Conservation (phyloP, 2,888 invertebrate genomes). For the Clivina fossor region DNA sequence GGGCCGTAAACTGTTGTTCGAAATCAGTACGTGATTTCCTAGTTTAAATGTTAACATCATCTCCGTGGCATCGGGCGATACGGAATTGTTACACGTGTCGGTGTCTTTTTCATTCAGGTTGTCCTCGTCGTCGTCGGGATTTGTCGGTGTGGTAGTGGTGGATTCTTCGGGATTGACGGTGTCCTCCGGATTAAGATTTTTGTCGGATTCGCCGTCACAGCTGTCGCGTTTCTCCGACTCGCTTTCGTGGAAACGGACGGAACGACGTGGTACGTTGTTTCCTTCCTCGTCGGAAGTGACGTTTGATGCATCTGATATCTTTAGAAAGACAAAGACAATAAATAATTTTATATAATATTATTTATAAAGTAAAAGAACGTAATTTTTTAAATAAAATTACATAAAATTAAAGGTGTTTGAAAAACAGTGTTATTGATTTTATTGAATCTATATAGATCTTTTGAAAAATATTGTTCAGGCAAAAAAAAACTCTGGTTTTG, state of each 20-base stretch:
- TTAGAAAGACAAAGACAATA: neutral
- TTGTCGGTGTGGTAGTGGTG: constrained; percentile 43
- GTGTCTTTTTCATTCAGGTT: constrained; percentile 43
- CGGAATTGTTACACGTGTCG: constrained; percentile 40
- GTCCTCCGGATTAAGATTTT: constrained; percentile 34
- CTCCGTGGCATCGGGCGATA: constrained; percentile 53
- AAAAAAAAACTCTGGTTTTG: too few relatives aligned
- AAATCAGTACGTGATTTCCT: constrained; percentile 58
- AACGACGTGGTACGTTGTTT: constrained; percentile 61
- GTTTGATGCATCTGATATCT: constrained; percentile 69
- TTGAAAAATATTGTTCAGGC: too few relatives aligned
- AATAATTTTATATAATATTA: neutral
- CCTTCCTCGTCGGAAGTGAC: constrained; percentile 58
- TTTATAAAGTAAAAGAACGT: neutral
- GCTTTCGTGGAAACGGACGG: constrained; percentile 67
- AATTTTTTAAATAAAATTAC: too few relatives aligned
- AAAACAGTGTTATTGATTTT: too few relatives aligned
- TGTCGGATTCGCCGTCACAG: constrained; percentile 53
- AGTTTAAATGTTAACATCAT: constrained; percentile 61
- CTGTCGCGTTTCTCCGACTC: constrained; percentile 48
- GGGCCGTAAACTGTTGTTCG: constrained; percentile 63
- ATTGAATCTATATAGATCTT: too few relatives aligned
- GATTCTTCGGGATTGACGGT: constrained; percentile 40
- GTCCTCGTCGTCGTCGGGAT: constrained; percentile 47
- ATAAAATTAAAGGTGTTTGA: too few relatives aligned